Base-by-base conservation (phyloP, 2,113 vertebrate species). In the Sminthopsis crassicaudata region DNA sequence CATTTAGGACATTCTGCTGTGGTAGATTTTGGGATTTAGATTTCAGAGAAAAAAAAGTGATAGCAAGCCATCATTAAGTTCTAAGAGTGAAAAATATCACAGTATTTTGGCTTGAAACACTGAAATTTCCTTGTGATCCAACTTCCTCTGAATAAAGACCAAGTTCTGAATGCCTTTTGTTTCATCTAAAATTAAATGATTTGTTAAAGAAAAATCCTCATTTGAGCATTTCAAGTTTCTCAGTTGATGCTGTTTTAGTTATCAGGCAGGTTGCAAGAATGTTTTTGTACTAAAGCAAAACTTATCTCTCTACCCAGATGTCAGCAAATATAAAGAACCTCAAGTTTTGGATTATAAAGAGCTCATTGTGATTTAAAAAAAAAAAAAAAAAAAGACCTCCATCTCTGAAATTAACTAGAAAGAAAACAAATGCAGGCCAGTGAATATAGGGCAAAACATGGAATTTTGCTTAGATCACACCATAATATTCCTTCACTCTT, bases 31-130 rank as follows among this genome's bases (percentile, higher is more conserved):
- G 67, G 36, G 67, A n/a, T 84, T 89, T n/a, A 60, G 1, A 91
- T 93, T 95, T 95, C 46, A 24, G 67, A 42, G 42, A 46, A 53
- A 91, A 90, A 90, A 53, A 50, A 19, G 36, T 67, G 52, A 94
- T 51, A 7, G 67, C 84, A 91, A 92, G 23, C n/a, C 76, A 92
- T 89, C 51, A 90, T 10, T 36, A 76, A 88, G 52, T 91, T 5
- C 6, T 53, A 91, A 90, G 52, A 55, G 2, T 84, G 8, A 50
- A 94, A 91, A 60, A 52, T 50, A 36, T 48, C 94, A 30, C 1
- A 26, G 52, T 92, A 42, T 48, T 60, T 46, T 92, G 91, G 22
- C 67, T 91, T 92, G 19, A 91, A 57, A 92, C 25, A 8, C 9
- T 26, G 55, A 30, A 2, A 11, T 55, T 92, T n/a, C 2, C 25